Evolutionary conservation across 2,797 vertebrate genomes (phyloP), one percentile per base, ranked within the genome.

Genomic region (Glyptemys insculpta): DNA sequence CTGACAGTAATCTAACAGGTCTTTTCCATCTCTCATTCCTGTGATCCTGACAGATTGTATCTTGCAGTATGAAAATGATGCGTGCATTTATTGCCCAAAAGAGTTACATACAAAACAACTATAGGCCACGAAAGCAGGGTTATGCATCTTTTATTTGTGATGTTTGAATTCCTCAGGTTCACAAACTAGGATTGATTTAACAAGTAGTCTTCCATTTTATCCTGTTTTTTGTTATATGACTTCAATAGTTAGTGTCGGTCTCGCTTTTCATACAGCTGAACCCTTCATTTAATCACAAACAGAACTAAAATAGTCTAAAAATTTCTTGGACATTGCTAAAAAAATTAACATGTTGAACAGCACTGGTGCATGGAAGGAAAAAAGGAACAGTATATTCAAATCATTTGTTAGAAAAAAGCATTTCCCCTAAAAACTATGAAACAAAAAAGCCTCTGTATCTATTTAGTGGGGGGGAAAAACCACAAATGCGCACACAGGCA

Each of bases 61-160:
- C 29, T 19, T 1, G 1, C 0, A 0, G 4, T 76, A 83, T 44
- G 8, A 96, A 90, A 72, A 83, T 7, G 11, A 80, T n/a, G 14
- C 31, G 31, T 4, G 21, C 68, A 91, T 81, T 93, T 80, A n/a
- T 92, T 92, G 88, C 59, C 88, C 74, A 91, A 74, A 98, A 90
- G 72, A 53, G 53, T 50, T 83, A 87, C 29, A 94, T 29, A 57
- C 15, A 62, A 89, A 94, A 88, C 54, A 96, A 84, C 14, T 94
- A 91, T 68, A 91, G 47, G 85, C 79, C 23, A 90, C 12, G 80
- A 85, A 23, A 41, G 57, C 34, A 81, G 47, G 41, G 29, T 93
- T 96, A 88, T 11, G 8, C 72, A 37, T 90, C 79, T 93, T 98
- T 98, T 97, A 97, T 97, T 98, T 59, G 44, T 83, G 57, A 87